Evolutionary conservation across 2,113 vertebrate genomes (phyloP), one percentile per base, ranked within the genome.

Genomic region (Trogon melanurus): DNA sequence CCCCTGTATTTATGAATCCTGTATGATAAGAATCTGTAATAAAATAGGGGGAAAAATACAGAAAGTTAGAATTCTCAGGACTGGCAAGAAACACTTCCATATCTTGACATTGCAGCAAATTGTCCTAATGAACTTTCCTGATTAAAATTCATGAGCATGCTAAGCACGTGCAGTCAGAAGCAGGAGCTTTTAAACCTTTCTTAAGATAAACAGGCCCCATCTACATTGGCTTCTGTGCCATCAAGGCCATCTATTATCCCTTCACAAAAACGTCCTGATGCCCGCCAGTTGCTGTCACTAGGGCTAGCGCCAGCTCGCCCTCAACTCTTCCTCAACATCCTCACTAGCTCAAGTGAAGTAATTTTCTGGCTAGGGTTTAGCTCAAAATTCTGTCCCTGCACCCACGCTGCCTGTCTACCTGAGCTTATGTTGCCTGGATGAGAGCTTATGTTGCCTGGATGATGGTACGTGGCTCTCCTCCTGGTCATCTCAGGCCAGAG

Each of bases 401-500:
- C 34, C 44, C 34, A 8, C 3, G 4, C 38, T 65, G 45, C 32
- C 23, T 36, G 36, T 23, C 26, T 38, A 1, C 8, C 36, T 1
- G 0, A 25, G n/a, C n/a, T 58, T 86, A 34, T 74, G 22, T 32
- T 30, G 12, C 30, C n/a, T 58, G n/a, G 21, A 80, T 50, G 38
- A n/a, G 0, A 25, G n/a, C n/a, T 58, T 86, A 34, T 74, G 22
- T 32, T 30, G 12, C 30, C n/a, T 58, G n/a, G 21, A 80, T 50
- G 38, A 38, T 0, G 1, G 21, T 74, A 56, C 0, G 0, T 16
- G n/a, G n/a, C 34, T 92, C 5, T 79, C 36, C 27, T 67, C 36
- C 13, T 13, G 30, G 6, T n/a, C 36, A 71, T 47, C 67, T 85
- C 71, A 64, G 71, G 41, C 22, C 65, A 82, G 32, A 60, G 36